Conservation (phyloP, 2,888 invertebrate genomes). For the Bedellia somnulentella region DNA sequence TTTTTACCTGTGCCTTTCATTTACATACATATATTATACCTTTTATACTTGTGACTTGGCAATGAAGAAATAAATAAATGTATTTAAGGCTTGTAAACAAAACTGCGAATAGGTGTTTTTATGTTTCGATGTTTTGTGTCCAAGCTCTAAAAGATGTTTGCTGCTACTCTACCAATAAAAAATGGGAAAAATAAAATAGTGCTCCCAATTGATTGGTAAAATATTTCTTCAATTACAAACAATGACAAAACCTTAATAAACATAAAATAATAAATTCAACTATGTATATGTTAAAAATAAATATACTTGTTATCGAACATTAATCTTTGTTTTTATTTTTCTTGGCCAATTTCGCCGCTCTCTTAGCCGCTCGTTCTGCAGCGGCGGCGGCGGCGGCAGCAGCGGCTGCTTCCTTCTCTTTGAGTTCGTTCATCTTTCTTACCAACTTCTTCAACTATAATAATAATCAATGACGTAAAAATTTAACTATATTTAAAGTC, state of each 20-base stretch:
- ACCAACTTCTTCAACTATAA: conserved; percentile 30
- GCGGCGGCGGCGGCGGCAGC: background rate
- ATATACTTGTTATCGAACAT: too few relatives aligned
- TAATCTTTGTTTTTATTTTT: background rate
- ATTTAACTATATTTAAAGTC: too few relatives aligned
- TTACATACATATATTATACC: background rate
- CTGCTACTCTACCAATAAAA: background rate
- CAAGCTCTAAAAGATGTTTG: background rate
- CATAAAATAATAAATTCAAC: too few relatives aligned
- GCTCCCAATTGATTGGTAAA: too few relatives aligned
- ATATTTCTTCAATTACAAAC: too few relatives aligned
- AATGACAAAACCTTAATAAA: too few relatives aligned
- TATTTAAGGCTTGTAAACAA: background rate
- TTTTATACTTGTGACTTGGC: background rate
- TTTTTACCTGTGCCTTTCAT: background rate
- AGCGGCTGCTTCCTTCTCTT: conserved; percentile 8
- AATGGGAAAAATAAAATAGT: background rate
- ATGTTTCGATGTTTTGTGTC: background rate
- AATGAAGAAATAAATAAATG: background rate
- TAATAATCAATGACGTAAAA: too few relatives aligned
- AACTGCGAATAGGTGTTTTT: background rate
- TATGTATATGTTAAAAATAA: too few relatives aligned
- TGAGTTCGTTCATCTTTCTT: conserved; percentile 26
- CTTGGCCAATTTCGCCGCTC: background rate
- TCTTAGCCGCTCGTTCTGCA: background rate